Evolutionary conservation across 2,797 vertebrate species (phyloP), one percentile per base, ranked within the genome.

Genomic region (Epinephelus malabaricus): DNA sequence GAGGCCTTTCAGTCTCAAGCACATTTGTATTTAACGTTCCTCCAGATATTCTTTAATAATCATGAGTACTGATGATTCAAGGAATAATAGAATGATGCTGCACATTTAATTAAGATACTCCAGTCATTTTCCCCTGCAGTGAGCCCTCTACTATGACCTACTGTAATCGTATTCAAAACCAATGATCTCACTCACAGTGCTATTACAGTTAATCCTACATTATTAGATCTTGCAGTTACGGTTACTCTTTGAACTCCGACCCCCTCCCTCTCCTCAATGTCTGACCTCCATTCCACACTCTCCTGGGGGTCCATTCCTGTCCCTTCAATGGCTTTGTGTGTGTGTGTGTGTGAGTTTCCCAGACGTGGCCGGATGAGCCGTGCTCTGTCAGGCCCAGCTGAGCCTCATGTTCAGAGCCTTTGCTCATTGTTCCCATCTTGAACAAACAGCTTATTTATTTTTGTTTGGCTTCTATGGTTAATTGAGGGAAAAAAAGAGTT

Each of bases 391-490:
- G 89, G 71, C 72, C 89, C 90, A 91, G 90, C 92, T 91, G 92
- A 95, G 87, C 78, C 90, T 79, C 54, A 89, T 79, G 90, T 91
- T 93, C 85, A 90, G 73, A 90, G 81, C 76, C 74, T 92, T 94
- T 92, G 87, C 91, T 95, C 92, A 95, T 95, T 95, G 94, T 96
- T 95, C 92, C 90, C 89, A 86, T 92, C 89, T 90, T 92, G 84
- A 94, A 95, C 91, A 95, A 96, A 95, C 92, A 95, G 73, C 51
- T 2, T 69, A 75, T 86, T 92, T 93, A 87, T 93, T 91, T 91
- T 89, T 92, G 83, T 92, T 92, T 87, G 87, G 85, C 90, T 88
- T 94, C 84, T 87, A 84, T 88, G 86, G 85, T 86, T 93, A 92
- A 92, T 91, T 93, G 86, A 88, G 27, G 27, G 15, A 45, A 70